Evolutionary conservation across 2,113 vertebrate species (phyloP).

Genomic region (Austrofundulus limnaeus): DNA sequence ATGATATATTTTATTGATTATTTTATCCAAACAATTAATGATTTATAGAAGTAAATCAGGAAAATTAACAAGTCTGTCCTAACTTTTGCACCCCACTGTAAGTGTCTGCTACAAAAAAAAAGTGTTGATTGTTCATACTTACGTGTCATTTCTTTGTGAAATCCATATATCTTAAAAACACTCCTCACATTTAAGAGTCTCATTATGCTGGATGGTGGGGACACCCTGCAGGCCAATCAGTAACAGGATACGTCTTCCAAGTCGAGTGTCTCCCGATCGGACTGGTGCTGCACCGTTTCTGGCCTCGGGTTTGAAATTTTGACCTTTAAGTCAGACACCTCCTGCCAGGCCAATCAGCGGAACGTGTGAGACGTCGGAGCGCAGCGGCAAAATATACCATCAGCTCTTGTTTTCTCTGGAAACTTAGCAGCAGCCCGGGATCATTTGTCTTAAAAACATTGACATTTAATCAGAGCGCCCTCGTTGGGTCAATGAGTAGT

Average conservation of each 20-base stretch:
- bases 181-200: neutral
- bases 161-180: neutral
- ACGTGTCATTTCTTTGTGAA: neutral
- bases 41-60: too few species aligned
- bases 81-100: neutral
- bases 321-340: conserved; percentile 59
- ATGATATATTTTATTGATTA: too few species aligned
- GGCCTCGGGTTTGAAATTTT: conserved; percentile 49
- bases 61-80: too few species aligned
- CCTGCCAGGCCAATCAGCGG: conserved; percentile 58
- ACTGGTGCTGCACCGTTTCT: conserved; percentile 30
- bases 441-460: conserved; percentile 38
- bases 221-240: conserved; percentile 43
- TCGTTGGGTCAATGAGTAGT: conserved; percentile 58
- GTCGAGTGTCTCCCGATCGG: conserved; percentile 24
- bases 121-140: neutral
- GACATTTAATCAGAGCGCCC: conserved; percentile 68
- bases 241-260: conserved; percentile 8
- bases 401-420: conserved; percentile 7
- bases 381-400: conserved; percentile 26
- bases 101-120: too few species aligned
- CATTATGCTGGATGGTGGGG: neutral
- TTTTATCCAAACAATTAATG: too few species aligned
- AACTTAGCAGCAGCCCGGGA: conserved; percentile 22
- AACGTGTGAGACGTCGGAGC: conserved; percentile 29